Conservation (phyloP, 2,113 vertebrate species). For the Bostrychus sinensis region DNA sequence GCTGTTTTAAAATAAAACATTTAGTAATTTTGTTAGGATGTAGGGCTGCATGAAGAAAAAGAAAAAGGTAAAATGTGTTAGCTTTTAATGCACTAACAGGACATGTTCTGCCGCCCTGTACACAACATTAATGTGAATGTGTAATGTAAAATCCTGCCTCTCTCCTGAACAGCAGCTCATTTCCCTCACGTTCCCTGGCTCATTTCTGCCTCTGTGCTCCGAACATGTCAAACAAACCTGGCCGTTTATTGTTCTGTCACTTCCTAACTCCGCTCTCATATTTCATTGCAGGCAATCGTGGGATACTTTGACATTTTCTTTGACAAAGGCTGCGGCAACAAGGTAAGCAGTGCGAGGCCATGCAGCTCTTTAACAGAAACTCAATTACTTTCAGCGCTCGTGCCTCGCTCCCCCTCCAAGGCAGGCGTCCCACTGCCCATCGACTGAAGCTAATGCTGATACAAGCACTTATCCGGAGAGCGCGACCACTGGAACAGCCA, state of each 20-base stretch:
- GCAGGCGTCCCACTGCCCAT: constrained; percentile 67
- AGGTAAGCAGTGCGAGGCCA: constrained; percentile 82
- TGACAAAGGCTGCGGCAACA: constrained; percentile 88
- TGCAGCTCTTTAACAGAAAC: constrained; percentile 73
- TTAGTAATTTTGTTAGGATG: no score
- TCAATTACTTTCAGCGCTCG: constrained; percentile 74
- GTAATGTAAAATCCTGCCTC: constrained; percentile 18
- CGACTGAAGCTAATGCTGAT: constrained; percentile 75
- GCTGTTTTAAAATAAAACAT: no score
- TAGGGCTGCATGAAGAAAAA: no score
- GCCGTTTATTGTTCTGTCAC: constrained; percentile 70
- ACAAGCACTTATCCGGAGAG: constrained; percentile 70
- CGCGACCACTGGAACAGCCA: constrained; percentile 61
- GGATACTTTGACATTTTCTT: constrained; percentile 97
- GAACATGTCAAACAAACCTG: constrained; percentile 53
- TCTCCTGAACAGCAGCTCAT: constrained; percentile 7
- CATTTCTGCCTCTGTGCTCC: constrained; percentile 24
- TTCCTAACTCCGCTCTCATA: constrained; percentile 70
- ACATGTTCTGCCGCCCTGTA: no score
- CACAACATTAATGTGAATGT: constrained; percentile 5
- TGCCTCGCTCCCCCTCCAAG: constrained; percentile 66
- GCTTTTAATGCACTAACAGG: no score
- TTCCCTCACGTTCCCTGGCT: no score
- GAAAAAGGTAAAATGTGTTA: no score
- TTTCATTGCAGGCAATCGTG: constrained; percentile 88